Conservation (phyloP, 2,888 invertebrate genomes). For the Xestoiulus laeticollis region DNA sequence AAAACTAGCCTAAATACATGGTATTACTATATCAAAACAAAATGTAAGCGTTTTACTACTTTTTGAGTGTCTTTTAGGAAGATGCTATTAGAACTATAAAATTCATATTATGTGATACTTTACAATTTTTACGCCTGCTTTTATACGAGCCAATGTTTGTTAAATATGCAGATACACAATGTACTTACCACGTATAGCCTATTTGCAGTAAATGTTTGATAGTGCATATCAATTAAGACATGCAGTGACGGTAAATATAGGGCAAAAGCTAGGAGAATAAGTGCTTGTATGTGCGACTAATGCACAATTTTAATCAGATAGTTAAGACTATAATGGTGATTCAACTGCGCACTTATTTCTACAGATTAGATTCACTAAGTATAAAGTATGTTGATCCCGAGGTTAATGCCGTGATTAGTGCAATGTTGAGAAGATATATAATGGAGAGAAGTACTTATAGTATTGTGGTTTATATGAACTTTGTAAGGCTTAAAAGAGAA, state of each 20-base stretch:
- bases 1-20: not conserved
- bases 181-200: not conserved
- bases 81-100: not conserved
- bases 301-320: conserved; percentile 2
- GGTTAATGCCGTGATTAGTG: not conserved
- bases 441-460: conserved; percentile 8
- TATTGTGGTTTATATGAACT: no score
- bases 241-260: not conserved
- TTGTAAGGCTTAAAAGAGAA: not conserved
- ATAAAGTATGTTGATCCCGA: conserved; percentile 7
- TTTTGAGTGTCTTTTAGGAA: not conserved
- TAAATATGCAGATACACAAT: not conserved
- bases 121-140: not conserved
- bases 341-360: not conserved
- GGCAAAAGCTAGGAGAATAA: not conserved
- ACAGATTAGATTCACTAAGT: not conserved
- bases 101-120: not conserved
- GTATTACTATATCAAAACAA: not conserved
- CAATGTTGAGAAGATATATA: not conserved
- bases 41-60: not conserved
- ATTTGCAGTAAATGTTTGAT: not conserved
- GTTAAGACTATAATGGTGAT: not conserved
- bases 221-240: not conserved
- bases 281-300: not conserved
- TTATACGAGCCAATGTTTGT: not conserved